Percentiles rank a stretch among this genome's conserved stretches.
Evolutionary conservation across 2,113 vertebrate genomes (phyloP).

Genomic region (Ciconia stormi): DNA sequence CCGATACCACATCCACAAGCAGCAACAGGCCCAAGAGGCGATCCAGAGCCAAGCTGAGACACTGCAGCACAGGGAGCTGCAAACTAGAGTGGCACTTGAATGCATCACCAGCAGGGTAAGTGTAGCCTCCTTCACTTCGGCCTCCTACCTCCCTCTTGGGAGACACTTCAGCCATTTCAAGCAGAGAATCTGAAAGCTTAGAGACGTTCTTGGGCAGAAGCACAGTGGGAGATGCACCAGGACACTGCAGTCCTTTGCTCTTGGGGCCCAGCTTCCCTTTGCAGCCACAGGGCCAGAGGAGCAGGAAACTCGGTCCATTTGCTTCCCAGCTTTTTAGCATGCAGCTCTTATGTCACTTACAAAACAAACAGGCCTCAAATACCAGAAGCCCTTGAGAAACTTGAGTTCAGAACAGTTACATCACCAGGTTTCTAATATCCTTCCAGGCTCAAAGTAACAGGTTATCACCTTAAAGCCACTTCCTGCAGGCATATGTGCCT

Average conservation of each 20-base stretch:
- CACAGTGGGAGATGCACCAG: neutral
- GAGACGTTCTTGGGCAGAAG: neutral
- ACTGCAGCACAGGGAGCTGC: conserved; percentile 47
- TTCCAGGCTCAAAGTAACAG: neutral
- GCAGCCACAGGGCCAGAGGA: neutral
- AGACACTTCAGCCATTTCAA: neutral
- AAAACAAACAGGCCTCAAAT: neutral
- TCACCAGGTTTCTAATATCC: neutral
- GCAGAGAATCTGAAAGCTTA: neutral
- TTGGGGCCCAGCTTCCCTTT: no score
- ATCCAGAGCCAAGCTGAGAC: neutral
- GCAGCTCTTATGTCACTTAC: neutral
- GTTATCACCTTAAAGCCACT: neutral
- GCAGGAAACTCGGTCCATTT: neutral
- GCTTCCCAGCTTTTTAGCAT: neutral
- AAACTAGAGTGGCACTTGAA: conserved; percentile 64
- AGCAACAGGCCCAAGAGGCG: neutral
- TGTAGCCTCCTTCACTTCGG: fast-evolving
- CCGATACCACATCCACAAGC: neutral
- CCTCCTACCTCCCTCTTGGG: neutral
- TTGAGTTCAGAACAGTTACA: neutral
- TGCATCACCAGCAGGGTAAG: conserved; percentile 49
- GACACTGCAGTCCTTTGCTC: neutral
- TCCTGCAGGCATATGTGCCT: neutral
- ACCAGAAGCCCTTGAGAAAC: neutral